A percentile compares a stretch with the other conserved stretches of the same genome.
Evolutionary conservation across 2,888 invertebrate genomes (phyloP).

Genomic region (Dysmachus trigonus): DNA sequence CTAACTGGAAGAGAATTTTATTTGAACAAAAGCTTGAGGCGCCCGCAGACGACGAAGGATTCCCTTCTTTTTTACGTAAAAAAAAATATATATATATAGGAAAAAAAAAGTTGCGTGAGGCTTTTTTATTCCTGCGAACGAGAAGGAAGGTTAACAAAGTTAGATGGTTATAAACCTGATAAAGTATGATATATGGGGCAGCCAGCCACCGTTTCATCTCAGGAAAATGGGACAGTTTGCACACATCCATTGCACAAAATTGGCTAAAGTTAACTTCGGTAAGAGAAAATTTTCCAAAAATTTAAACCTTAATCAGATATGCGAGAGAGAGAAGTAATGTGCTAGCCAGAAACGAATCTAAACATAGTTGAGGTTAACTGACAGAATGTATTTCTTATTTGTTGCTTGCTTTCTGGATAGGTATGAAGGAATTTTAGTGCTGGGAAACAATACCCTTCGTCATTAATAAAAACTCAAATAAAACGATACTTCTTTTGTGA

Average conservation of each 20-base stretch:
- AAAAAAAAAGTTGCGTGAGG: slow-evolving; percentile 19
- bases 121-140: background rate
- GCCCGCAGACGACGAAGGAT: background rate
- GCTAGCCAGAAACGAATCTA: background rate
- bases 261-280: background rate
- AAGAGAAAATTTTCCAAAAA: background rate
- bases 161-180: slow-evolving; percentile 33
- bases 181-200: background rate
- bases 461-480: background rate
- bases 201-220: background rate
- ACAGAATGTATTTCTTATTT: background rate
- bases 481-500: too few species aligned
- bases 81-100: background rate
- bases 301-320: background rate
- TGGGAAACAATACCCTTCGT: background rate
- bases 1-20: slow-evolving; percentile 32
- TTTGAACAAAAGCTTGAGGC: background rate
- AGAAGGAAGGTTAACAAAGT: slow-evolving; percentile 21
- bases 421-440: background rate
- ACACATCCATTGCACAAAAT: background rate
- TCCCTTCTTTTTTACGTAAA: background rate
- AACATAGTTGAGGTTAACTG: background rate
- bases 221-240: background rate
- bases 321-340: background rate
- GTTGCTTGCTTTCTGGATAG: background rate